phyloP scores from a whole-genome alignment of 53 echinoderm and acorn worm species.

The Luidia sarsii region DNA sequence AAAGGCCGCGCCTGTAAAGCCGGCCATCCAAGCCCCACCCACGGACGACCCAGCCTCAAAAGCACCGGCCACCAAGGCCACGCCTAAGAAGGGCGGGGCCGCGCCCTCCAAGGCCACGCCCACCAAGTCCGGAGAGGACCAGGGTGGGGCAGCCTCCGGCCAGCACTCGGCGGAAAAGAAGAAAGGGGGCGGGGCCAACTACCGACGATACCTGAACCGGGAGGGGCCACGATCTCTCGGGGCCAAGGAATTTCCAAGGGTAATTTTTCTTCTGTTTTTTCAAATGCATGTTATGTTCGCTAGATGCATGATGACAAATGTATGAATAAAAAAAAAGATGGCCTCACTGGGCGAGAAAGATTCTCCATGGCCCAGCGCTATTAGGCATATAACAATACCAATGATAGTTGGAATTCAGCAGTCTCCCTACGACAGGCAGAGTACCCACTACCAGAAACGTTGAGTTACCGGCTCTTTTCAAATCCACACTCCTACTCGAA shows the following conservation, averaged over 20 bases:
- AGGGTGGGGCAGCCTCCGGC: slow-evolving; percentile 5
- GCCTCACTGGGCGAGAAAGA: no score
- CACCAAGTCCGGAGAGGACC: neutral
- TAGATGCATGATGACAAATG: no score
- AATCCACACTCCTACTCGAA: no score
- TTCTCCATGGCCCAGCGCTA: no score
- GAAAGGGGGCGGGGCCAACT: slow-evolving; percentile 67
- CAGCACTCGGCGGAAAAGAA: slow-evolving; percentile 60
- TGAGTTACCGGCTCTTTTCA: no score
- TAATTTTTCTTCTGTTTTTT: slow-evolving; percentile 24
- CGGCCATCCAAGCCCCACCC: no score
- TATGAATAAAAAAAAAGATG: no score
- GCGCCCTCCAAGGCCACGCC: slow-evolving; percentile 2
- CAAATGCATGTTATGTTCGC: no score
- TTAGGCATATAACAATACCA: no score
- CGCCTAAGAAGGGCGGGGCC: neutral
- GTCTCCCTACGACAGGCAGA: no score
- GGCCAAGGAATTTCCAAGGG: slow-evolving; percentile 84
- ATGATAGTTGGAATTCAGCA: no score
- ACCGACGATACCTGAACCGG: slow-evolving; percentile 83
- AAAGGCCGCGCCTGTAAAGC: slow-evolving; percentile 6
- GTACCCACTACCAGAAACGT: no score
- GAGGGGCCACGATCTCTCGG: slow-evolving; percentile 89
- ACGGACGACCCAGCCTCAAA: neutral
- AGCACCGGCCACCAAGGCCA: neutral